phyloP scores from a whole-genome alignment of 2,797 vertebrate genomes.

The Dermochelys coriacea region DNA sequence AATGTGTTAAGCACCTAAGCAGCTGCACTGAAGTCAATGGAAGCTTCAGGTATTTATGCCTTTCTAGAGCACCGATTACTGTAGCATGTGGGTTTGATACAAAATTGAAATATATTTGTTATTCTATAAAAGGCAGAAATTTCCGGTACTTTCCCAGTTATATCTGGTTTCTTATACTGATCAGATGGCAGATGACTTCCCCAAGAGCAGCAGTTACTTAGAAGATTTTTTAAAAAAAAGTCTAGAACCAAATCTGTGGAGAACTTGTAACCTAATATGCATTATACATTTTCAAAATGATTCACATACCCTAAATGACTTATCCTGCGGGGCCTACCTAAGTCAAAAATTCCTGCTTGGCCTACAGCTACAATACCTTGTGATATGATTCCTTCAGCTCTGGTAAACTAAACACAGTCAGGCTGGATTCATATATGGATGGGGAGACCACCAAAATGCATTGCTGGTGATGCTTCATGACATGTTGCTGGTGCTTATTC shows the following conservation, averaged over 20 bases:
- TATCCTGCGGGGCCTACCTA: not conserved
- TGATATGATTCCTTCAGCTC: not conserved
- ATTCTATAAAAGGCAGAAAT: not conserved
- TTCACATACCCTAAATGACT: not conserved
- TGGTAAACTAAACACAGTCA: not conserved
- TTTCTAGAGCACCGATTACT: not conserved
- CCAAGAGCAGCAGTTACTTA: not conserved
- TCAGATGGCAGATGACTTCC: not conserved
- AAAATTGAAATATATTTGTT: not conserved
- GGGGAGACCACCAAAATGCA: not conserved
- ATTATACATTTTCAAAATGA: not conserved
- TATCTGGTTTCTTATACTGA: not conserved
- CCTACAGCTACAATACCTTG: not conserved
- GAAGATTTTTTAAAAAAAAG: not conserved
- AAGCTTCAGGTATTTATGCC: not conserved
- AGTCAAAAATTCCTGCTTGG: not conserved
- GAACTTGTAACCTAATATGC: not conserved
- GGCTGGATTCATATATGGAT: not conserved
- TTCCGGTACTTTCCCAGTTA: not conserved
- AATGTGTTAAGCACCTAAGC: not conserved
- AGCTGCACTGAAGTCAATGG: not conserved
- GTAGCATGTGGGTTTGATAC: not conserved
- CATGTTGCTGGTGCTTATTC: not conserved
- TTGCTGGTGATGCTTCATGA: not conserved
- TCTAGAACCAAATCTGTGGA: not conserved